A percentile compares a stretch with the other conserved stretches of the same genome.
Conservation (phyloP, 1,140 invertebrate species). For the Tachypleus tridentatus region DNA sequence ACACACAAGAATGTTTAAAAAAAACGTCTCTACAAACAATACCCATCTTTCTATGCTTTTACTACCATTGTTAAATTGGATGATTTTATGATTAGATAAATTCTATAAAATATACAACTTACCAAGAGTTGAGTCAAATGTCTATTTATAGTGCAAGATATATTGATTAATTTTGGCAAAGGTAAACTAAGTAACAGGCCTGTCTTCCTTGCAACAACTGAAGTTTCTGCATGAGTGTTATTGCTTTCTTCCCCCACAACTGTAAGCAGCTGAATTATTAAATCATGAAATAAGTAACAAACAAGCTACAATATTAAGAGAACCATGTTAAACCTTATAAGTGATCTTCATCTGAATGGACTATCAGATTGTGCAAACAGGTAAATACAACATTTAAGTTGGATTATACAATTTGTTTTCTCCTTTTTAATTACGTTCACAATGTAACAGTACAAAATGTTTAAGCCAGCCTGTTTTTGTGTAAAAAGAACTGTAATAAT, state of each 20-base stretch:
- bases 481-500: too few relatives aligned
- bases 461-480: too few relatives aligned
- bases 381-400: too few relatives aligned
- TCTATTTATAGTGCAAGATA: slow-evolving; percentile 40
- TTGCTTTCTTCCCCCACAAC: slow-evolving; percentile 16
- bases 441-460: too few relatives aligned
- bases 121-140: slow-evolving; percentile 47
- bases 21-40: background rate
- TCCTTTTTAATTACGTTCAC: too few relatives aligned
- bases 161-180: slow-evolving; percentile 24
- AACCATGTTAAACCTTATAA: too few relatives aligned
- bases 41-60: too few relatives aligned
- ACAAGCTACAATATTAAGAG: slow-evolving; percentile 14
- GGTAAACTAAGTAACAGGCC: slow-evolving; percentile 35
- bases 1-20: too few relatives aligned
- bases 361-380: too few relatives aligned
- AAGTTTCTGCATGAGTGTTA: slow-evolving; percentile 20
- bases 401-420: too few relatives aligned
- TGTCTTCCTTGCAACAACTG: slow-evolving; percentile 39
- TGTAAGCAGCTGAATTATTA: slow-evolving; percentile 10
- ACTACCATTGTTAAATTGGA: slow-evolving; percentile 7
- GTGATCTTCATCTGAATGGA: too few relatives aligned
- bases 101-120: slow-evolving; percentile 18
- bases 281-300: slow-evolving; percentile 16
- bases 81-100: background rate